Percentiles rank a stretch among this genome's conserved stretches.
phyloP scores from a whole-genome alignment of 2,113 vertebrate species.

The Oenanthe melanoleuca region DNA sequence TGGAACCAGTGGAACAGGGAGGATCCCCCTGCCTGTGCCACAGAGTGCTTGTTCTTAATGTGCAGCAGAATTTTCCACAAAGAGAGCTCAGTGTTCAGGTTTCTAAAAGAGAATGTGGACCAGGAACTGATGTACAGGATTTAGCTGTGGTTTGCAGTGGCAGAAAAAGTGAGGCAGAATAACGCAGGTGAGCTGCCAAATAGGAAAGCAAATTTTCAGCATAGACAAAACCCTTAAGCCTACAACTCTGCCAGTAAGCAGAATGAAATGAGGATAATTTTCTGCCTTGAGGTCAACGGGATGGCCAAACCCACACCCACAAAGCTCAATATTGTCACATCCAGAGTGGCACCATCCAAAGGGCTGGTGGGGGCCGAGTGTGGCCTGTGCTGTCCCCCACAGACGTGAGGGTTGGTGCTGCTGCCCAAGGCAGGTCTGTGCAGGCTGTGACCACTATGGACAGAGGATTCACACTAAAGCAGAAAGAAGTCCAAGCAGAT shows the following conservation, averaged over 20 bases:
- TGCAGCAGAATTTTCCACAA: background rate
- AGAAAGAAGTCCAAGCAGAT: background rate
- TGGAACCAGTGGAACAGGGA: background rate
- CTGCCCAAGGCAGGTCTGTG: accelerated
- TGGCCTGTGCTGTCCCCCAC: background rate
- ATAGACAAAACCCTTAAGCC: background rate
- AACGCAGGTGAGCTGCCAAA: background rate
- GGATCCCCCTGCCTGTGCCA: background rate
- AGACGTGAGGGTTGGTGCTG: accelerated
- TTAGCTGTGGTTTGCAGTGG: background rate
- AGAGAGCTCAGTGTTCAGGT: background rate
- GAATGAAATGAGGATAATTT: background rate
- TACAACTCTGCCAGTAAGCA: background rate
- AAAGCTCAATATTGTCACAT: background rate
- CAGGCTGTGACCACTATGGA: background rate
- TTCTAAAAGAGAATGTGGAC: background rate
- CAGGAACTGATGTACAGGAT: background rate
- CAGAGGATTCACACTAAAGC: background rate
- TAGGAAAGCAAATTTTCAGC: background rate
- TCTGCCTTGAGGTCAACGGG: background rate
- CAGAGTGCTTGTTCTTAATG: background rate
- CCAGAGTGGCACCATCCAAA: background rate
- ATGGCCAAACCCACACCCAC: background rate
- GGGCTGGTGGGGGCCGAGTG: background rate
- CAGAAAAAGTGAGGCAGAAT: background rate